Evolutionary conservation across 2,797 vertebrate species (phyloP).

Genomic region (Holocentrus rufus): DNA sequence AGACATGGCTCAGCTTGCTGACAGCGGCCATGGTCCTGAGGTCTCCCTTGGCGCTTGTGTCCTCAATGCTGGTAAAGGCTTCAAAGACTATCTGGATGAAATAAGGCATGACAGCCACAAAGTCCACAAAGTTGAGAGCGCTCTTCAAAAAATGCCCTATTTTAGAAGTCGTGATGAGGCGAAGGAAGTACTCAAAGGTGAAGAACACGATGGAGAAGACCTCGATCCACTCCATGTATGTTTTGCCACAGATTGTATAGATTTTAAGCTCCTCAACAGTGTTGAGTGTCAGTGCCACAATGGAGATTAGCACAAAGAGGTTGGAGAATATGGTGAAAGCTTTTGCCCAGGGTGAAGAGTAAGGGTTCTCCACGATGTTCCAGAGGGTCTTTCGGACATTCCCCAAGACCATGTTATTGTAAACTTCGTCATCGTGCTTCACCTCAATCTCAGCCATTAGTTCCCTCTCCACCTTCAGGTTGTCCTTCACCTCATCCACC

Average conservation of each 20-base stretch:
- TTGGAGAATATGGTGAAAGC: constrained; percentile 84
- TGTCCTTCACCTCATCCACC: constrained; percentile 83
- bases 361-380: constrained; percentile 86
- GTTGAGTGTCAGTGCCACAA: constrained; percentile 86
- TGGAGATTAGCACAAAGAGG: constrained; percentile 86
- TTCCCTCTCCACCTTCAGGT: constrained; percentile 85
- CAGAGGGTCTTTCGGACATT: constrained; percentile 77
- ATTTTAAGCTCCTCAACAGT: constrained; percentile 85
- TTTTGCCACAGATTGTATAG: constrained; percentile 72
- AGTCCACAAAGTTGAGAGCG: constrained; percentile 86
- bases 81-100: constrained; percentile 85
- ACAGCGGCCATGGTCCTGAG: constrained; percentile 80
- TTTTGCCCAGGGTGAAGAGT: constrained; percentile 84
- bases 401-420: constrained; percentile 81
- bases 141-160: constrained; percentile 81
- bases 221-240: constrained; percentile 86
- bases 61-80: constrained; percentile 59
- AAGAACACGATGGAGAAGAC: constrained; percentile 86
- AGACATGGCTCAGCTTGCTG: constrained; percentile 85
- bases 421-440: constrained; percentile 67
- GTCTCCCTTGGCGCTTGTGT: constrained; percentile 75
- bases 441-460: constrained; percentile 85
- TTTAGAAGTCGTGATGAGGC: constrained; percentile 81
- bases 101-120: constrained; percentile 88
- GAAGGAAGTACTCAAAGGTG: constrained; percentile 84